Conservation (phyloP, 2,113 vertebrate species). For the Suricata suricatta region DNA sequence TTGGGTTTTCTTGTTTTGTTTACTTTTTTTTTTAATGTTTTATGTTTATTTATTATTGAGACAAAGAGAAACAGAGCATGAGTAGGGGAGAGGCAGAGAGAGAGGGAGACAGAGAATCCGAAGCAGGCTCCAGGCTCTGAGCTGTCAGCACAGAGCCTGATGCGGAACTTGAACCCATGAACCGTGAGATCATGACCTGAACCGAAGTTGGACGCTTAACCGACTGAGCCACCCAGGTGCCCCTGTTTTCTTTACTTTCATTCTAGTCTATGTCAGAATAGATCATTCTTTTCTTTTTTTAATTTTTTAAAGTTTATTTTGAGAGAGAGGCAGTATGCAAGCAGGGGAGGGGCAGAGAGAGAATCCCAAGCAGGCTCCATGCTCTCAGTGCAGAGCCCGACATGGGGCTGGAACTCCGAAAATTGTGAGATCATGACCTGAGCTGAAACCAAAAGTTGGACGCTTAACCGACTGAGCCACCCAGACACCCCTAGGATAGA, state of each 20-base stretch:
- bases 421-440: not conserved
- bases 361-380: not conserved
- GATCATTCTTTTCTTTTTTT: not conserved
- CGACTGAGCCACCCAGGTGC: not conserved
- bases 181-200: not conserved
- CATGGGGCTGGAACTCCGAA: not conserved
- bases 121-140: not conserved
- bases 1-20: not conserved
- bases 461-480: not conserved
- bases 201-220: not conserved
- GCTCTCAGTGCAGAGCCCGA: not conserved
- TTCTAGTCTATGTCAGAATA: not conserved
- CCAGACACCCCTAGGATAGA: not conserved
- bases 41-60: not conserved
- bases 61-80: not conserved
- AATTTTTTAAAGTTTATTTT: not conserved
- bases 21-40: not conserved
- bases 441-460: not conserved
- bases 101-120: not conserved
- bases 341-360: not conserved
- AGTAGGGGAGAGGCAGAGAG: not conserved
- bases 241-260: not conserved
- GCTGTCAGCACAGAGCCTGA: not conserved
- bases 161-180: not conserved
- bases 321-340: not conserved